Conservation (phyloP, 2,888 invertebrate genomes). For the Diaperis boleti region DNA sequence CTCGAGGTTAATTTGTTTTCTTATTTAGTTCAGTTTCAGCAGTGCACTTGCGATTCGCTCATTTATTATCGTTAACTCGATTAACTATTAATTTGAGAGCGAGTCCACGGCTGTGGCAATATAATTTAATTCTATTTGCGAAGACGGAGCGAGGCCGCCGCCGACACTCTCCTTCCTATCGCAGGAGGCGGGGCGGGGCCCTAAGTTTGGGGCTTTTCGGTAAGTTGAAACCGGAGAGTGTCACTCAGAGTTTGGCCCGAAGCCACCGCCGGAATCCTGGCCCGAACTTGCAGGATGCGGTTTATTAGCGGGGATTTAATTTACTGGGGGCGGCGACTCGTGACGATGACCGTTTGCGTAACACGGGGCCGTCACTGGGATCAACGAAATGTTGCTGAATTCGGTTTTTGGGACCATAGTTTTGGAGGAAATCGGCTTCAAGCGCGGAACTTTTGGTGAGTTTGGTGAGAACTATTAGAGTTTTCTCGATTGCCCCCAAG, state of each 20-base stretch:
- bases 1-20: constrained; percentile 35
- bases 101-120: constrained; percentile 42
- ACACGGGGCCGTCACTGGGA: too few relatives aligned
- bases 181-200: constrained; percentile 34
- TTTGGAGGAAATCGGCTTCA: background rate
- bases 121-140: constrained; percentile 40
- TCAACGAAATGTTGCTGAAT: too few relatives aligned
- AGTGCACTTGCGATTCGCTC: constrained; percentile 32
- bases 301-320: constrained; percentile 56
- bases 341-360: constrained; percentile 49
- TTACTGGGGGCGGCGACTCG: constrained; percentile 49
- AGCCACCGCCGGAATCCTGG: constrained; percentile 49
- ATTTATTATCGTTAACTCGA: constrained; percentile 49
- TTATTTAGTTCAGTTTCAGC: constrained; percentile 22
- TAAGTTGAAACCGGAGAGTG: constrained; percentile 51
- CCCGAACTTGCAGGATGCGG: constrained; percentile 51
- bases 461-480: too few relatives aligned
- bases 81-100: constrained; percentile 47
- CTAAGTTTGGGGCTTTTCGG: constrained; percentile 47
- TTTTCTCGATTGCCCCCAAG: too few relatives aligned
- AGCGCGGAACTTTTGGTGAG: background rate
- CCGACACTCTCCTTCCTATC: constrained; percentile 7
- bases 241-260: constrained; percentile 54
- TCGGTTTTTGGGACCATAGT: too few relatives aligned
- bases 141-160: constrained; percentile 4